phyloP scores from a whole-genome alignment of 2,888 invertebrate genomes.

The Dryococelus australis region DNA sequence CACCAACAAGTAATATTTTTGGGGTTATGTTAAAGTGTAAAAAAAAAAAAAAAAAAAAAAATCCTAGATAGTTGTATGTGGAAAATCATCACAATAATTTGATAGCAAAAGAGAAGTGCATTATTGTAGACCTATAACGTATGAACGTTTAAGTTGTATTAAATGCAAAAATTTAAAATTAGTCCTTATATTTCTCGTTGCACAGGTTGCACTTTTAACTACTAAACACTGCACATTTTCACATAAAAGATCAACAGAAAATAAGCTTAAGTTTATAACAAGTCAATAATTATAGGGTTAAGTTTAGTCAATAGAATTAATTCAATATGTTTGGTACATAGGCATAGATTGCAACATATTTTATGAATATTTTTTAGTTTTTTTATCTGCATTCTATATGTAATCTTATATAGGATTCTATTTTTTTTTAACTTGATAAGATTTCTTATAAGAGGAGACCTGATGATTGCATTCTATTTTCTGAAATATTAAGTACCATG shows the following conservation, averaged over 20 bases:
- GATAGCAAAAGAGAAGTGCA: background rate
- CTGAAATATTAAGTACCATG: background rate
- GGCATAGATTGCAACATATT: constrained; percentile 5
- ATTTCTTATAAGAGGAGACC: background rate
- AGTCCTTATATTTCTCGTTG: background rate
- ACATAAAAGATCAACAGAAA: background rate
- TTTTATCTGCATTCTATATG: background rate
- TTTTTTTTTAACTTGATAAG: background rate
- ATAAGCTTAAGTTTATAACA: background rate
- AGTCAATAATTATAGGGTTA: background rate
- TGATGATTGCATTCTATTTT: background rate
- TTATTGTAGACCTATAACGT: background rate
- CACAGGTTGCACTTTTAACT: background rate
- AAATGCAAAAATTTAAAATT: background rate
- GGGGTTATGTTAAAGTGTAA: background rate
- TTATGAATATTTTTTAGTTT: background rate
- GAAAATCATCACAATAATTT: background rate
- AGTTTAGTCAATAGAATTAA: background rate
- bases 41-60: background rate
- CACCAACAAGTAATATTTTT: too few relatives aligned
- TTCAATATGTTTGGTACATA: background rate
- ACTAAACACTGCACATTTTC: background rate
- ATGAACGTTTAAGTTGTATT: background rate
- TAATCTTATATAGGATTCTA: constrained; percentile 4
- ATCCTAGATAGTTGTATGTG: background rate